Percentiles rank a stretch among this genome's conserved stretches.
phyloP scores from a whole-genome alignment of 1,140 invertebrate genomes.

The Eurytemora carolleeae region DNA sequence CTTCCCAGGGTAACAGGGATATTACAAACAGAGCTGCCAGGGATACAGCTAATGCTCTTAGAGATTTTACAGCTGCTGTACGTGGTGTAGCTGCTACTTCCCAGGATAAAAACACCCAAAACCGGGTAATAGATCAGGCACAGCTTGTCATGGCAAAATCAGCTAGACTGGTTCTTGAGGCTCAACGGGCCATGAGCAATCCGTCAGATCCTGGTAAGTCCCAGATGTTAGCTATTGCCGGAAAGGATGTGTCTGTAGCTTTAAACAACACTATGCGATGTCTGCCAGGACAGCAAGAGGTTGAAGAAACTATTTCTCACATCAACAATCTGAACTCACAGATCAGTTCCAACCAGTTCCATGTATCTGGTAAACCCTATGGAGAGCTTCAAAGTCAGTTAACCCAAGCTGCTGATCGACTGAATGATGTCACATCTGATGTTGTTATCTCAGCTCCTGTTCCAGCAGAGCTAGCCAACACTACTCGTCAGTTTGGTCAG shows the following conservation, averaged over 20 bases:
- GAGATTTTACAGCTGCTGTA: conserved; percentile 45
- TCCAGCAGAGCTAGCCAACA: conserved; percentile 43
- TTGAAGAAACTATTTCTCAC: conserved; percentile 59
- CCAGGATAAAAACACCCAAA: conserved; percentile 37
- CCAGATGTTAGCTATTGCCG: conserved; percentile 37
- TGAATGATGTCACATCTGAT: conserved; percentile 59
- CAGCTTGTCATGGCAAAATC: conserved; percentile 38
- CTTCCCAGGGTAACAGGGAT: conserved; percentile 57
- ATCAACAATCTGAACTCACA: conserved; percentile 53
- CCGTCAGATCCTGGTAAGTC: conserved; percentile 36
- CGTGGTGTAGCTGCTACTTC: conserved; percentile 48
- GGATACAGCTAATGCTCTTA: conserved; percentile 51
- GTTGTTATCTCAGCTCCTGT: conserved; percentile 46
- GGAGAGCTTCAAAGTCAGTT: conserved; percentile 66
- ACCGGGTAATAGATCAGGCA: conserved; percentile 20
- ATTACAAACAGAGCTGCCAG: conserved; percentile 60
- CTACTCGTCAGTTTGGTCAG: conserved; percentile 48
- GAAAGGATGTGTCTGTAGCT: conserved; percentile 37
- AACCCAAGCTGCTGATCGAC: conserved; percentile 50
- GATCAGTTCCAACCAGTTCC: conserved; percentile 47
- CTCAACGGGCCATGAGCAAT: conserved; percentile 41
- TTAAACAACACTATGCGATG: conserved; percentile 44
- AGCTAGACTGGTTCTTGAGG: conserved; percentile 51
- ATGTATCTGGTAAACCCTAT: conserved; percentile 46
- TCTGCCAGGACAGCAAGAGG: conserved; percentile 67